Percentiles rank a stretch among this genome's conserved stretches.
phyloP scores from a whole-genome alignment of 2,797 vertebrate species.

The Ispidina lecontei region DNA sequence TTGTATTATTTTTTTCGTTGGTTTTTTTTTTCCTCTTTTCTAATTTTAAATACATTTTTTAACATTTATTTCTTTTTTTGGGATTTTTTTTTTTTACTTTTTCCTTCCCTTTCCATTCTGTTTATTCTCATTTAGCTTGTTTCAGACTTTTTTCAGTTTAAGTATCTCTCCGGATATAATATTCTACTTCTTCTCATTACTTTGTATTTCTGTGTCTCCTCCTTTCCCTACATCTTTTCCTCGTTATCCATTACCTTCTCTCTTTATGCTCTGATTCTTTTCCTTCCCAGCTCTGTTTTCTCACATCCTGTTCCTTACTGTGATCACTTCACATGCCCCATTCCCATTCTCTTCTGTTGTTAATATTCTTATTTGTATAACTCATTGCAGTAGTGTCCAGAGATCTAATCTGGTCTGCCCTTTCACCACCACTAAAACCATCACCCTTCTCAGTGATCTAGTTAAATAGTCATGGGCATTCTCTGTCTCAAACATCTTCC shows the following conservation, averaged over 20 bases:
- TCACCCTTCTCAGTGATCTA: neutral
- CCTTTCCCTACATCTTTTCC: neutral
- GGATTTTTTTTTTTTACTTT: neutral
- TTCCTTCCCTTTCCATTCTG: neutral
- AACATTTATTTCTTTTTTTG: neutral
- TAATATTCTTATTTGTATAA: neutral
- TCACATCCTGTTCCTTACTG: neutral
- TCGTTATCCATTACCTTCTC: neutral
- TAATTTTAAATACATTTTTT: neutral
- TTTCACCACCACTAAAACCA: neutral
- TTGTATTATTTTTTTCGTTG: too few species aligned
- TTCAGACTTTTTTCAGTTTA: neutral
- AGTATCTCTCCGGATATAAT: neutral
- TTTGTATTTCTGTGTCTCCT: neutral
- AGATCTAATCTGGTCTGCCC: neutral
- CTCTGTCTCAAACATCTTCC: neutral
- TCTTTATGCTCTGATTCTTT: neutral
- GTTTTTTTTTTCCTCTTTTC: too few species aligned
- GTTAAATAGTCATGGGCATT: neutral
- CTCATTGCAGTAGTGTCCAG: neutral
- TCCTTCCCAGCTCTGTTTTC: neutral
- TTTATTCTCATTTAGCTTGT: neutral
- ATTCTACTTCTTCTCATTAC: neutral
- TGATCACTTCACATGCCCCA: neutral
- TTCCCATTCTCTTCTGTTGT: neutral